A percentile compares a stretch with the other conserved stretches of the same genome.
These are phyloP conservation scores for Nasonovia ribisnigri DNA, from an alignment of 2,888 invertebrate species.

Conservation along the genomic window DNA sequence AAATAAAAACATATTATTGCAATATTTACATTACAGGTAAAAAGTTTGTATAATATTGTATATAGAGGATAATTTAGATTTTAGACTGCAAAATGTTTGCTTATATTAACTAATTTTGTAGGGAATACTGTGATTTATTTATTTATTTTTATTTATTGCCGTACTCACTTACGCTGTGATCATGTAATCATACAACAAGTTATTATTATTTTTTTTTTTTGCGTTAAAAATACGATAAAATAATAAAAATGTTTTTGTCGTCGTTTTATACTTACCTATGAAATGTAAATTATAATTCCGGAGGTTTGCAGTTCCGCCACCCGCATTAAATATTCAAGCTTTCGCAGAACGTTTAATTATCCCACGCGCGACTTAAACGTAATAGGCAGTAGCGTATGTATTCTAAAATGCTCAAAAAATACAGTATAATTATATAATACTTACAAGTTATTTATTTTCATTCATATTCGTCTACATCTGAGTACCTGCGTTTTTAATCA, in stretches of 20 bases:
- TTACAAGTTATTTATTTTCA: neutral
- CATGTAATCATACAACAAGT: neutral
- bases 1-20: too few relatives aligned
- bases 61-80: neutral
- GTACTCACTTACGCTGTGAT: neutral
- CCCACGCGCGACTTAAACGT: neutral
- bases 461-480: neutral
- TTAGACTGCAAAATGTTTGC: neutral
- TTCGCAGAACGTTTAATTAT: neutral
- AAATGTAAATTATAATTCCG: neutral
- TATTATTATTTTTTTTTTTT: neutral
- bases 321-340: neutral
- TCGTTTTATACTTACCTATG: neutral
- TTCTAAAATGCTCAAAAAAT: neutral
- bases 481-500: neutral
- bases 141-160: neutral
- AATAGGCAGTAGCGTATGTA: neutral
- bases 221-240: neutral
- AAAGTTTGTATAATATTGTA: too few relatives aligned
- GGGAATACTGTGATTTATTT: neutral
- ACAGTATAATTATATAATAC: neutral
- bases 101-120: neutral
- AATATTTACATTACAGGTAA: too few relatives aligned
- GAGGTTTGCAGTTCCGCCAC: neutral
- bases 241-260: neutral